A percentile compares a stretch with the other conserved stretches of the same genome.
These are phyloP conservation scores for Acleris laterana DNA, from an alignment of 2,888 invertebrate species.

Conservation along the genomic window DNA sequence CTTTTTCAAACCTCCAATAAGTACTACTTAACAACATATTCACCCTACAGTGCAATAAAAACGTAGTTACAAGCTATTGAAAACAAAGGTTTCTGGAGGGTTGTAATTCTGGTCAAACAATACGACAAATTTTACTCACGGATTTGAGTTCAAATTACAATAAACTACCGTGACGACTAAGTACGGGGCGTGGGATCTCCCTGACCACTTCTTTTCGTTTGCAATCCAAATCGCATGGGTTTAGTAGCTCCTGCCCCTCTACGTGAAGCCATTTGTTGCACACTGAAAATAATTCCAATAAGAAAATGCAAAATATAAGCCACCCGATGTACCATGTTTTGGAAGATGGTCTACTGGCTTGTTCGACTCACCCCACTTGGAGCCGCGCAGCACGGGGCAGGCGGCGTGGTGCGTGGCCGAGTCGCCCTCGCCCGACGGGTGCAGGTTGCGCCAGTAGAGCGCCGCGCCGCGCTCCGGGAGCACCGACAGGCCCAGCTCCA, in stretches of 20 bases:
- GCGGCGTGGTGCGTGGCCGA: conserved; percentile 96
- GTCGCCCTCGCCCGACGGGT: conserved; percentile 96
- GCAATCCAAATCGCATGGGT: conserved; percentile 86
- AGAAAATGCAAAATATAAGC: not conserved
- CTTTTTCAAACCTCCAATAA: too few relatives aligned
- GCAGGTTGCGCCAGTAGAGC: conserved; percentile 97
- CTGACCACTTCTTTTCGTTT: conserved; percentile 67
- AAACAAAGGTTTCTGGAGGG: not conserved
- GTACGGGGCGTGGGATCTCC: conserved; percentile 50
- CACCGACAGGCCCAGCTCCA: conserved; percentile 91
- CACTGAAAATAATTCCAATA: conserved; percentile 75
- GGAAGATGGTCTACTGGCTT: too few relatives aligned
- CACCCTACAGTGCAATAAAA: too few relatives aligned
- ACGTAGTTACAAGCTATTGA: too few relatives aligned
- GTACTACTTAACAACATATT: too few relatives aligned
- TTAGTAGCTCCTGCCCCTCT: conserved; percentile 92
- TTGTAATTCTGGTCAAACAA: not conserved
- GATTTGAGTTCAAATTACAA: conserved; percentile 3
- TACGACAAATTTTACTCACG: not conserved
- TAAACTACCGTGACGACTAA: conserved; percentile 22
- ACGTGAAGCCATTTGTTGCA: conserved; percentile 98
- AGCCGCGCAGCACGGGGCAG: conserved; percentile 97
- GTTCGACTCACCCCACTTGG: conserved; percentile 93
- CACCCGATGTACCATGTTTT: too few relatives aligned
- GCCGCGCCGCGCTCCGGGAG: conserved; percentile 96